Evolutionary conservation across 2,888 invertebrate genomes (phyloP).

Genomic region (Pterostichus madidus): DNA sequence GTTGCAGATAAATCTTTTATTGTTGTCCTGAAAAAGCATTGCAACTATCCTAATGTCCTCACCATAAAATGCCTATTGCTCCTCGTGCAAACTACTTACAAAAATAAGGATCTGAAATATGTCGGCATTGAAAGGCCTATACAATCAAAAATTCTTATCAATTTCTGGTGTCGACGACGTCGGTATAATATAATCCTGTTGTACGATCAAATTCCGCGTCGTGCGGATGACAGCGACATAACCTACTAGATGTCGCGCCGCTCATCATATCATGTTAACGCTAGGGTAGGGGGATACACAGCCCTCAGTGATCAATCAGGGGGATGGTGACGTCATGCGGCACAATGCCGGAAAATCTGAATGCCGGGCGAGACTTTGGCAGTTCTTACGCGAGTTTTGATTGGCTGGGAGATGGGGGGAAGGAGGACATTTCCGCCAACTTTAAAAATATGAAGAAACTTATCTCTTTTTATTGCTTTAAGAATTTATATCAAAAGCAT

Average conservation of each 20-base stretch:
- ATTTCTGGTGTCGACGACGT: neutral
- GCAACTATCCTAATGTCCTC: too few species aligned
- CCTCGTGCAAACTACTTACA: neutral
- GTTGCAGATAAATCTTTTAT: too few species aligned
- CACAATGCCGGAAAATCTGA: slow-evolving; percentile 13
- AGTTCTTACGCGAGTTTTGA: slow-evolving; percentile 8
- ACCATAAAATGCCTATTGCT: too few species aligned
- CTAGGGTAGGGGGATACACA: too few species aligned
- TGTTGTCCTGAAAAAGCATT: too few species aligned
- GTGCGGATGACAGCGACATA: slow-evolving; percentile 22
- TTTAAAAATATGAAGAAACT: slow-evolving; percentile 30
- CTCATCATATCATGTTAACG: too few species aligned
- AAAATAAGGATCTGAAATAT: neutral
- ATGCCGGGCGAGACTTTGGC: slow-evolving; percentile 17
- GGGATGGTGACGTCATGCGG: slow-evolving; percentile 5
- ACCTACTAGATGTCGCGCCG: neutral
- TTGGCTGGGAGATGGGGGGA: neutral
- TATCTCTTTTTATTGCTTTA: slow-evolving; percentile 39
- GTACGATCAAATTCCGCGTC: slow-evolving; percentile 39
- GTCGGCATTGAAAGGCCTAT: slow-evolving; percentile 9
- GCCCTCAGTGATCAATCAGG: neutral
- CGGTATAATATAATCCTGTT: slow-evolving; percentile 21
- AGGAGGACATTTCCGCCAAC: neutral
- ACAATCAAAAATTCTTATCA: slow-evolving; percentile 38
- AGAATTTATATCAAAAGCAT: slow-evolving; percentile 38